Conservation (phyloP, 2,113 vertebrate genomes). For the Bombycilla garrulus region DNA sequence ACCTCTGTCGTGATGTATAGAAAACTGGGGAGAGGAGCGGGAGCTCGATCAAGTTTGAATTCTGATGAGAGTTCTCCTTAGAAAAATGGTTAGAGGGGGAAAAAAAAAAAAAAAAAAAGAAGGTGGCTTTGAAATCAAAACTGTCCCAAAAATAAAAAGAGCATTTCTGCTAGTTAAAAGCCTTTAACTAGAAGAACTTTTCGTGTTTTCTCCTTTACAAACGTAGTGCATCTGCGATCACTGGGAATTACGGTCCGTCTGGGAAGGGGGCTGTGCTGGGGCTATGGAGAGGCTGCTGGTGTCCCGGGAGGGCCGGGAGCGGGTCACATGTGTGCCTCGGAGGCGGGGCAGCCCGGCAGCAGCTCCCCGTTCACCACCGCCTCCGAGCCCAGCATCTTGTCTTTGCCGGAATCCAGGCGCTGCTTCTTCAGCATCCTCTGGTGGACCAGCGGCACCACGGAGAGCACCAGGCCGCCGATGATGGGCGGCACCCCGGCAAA, state of each 20-base stretch:
- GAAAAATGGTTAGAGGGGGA: not conserved
- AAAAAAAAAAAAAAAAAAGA: not conserved
- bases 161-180: slow-evolving; percentile 22
- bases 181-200: slow-evolving; percentile 41
- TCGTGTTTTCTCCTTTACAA: slow-evolving; percentile 12
- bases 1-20: not conserved
- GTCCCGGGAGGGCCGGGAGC: not conserved
- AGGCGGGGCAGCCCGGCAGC: slow-evolving; percentile 86
- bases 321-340: slow-evolving; percentile 86
- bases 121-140: not conserved
- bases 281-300: slow-evolving; percentile 31
- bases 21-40: not conserved
- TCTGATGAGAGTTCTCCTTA: slow-evolving; percentile 16
- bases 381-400: slow-evolving; percentile 83
- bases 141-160: not conserved
- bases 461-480: slow-evolving; percentile 87
- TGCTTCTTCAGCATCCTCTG: slow-evolving; percentile 77
- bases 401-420: slow-evolving; percentile 79
- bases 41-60: not conserved
- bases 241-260: not conserved
- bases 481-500: slow-evolving; percentile 93
- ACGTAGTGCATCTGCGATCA: not conserved
- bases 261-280: slow-evolving; percentile 31
- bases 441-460: slow-evolving; percentile 88
- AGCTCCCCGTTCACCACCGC: slow-evolving; percentile 88